phyloP scores from a whole-genome alignment of 2,113 vertebrate species.

The Xiphias gladius region DNA sequence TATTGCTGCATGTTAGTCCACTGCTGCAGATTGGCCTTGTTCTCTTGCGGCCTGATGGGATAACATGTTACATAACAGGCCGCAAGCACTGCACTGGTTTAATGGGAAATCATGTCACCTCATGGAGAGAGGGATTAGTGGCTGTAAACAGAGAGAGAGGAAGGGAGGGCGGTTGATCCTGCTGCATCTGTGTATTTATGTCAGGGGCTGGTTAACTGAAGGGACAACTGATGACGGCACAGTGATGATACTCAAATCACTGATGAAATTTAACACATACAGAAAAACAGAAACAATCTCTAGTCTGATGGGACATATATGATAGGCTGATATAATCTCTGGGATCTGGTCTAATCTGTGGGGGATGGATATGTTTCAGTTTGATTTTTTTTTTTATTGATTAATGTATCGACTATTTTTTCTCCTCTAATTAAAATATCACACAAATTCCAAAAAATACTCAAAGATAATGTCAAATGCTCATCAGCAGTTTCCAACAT shows the following conservation, averaged over 20 bases:
- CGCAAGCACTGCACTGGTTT: slow-evolving; percentile 22
- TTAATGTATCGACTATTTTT: too few relatives aligned
- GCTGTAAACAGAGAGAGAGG: slow-evolving; percentile 11
- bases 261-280: neutral
- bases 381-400: too few relatives aligned
- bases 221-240: neutral
- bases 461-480: too few relatives aligned
- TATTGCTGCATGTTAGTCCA: slow-evolving; percentile 18
- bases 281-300: neutral
- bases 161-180: neutral
- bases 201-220: slow-evolving; percentile 17
- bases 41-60: slow-evolving; percentile 54
- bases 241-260: neutral
- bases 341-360: too few relatives aligned
- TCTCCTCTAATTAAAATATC: too few relatives aligned
- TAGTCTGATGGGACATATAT: neutral
- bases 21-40: slow-evolving; percentile 50
- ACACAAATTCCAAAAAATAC: too few relatives aligned
- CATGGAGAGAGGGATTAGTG: slow-evolving; percentile 52
- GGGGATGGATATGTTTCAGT: too few relatives aligned
- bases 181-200: slow-evolving; percentile 21
- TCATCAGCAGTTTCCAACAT: too few relatives aligned
- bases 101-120: slow-evolving; percentile 62
- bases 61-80: slow-evolving; percentile 71
- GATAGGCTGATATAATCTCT: neutral